Evolutionary conservation across 2,888 invertebrate genomes (phyloP).

Genomic region (Lasius fuliginosus): DNA sequence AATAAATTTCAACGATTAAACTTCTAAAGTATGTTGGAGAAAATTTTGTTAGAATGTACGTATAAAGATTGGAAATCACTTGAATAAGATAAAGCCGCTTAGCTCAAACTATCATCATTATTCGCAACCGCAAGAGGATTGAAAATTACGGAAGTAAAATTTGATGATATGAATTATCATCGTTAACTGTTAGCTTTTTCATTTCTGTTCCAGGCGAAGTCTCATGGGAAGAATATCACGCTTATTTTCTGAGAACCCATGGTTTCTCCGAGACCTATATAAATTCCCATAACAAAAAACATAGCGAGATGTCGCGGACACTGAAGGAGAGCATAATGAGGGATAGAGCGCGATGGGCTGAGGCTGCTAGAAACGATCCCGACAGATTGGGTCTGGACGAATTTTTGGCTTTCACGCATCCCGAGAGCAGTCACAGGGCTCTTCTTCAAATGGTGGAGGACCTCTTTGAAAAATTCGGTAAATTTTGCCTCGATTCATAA

Average conservation of each 20-base stretch:
- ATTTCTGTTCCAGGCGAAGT: conserved; percentile 87
- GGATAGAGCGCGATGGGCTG: conserved; percentile 93
- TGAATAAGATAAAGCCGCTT: not conserved
- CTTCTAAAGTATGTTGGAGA: not conserved
- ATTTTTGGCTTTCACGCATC: conserved; percentile 93
- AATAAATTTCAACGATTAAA: not conserved
- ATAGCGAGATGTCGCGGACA: conserved; percentile 89
- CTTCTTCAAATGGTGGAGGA: conserved; percentile 90
- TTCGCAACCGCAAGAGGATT: not conserved
- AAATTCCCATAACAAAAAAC: conserved; percentile 89
- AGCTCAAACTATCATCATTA: not conserved
- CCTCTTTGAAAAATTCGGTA: conserved; percentile 91
- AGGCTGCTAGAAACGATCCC: conserved; percentile 92
- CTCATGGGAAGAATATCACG: conserved; percentile 94
- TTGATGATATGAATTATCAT: not conserved
- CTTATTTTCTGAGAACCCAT: conserved; percentile 90
- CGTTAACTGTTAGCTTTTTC: not conserved
- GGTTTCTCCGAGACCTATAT: conserved; percentile 90
- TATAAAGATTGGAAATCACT: not conserved
- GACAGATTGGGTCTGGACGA: conserved; percentile 92
- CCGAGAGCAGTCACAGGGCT: conserved; percentile 90
- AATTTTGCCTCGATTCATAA: conserved; percentile 20
- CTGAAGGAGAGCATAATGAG: conserved; percentile 92
- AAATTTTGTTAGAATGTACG: not conserved
- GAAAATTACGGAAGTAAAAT: not conserved